phyloP scores from a whole-genome alignment of 2,888 invertebrate species.

The Ecdyonurus torrentis region DNA sequence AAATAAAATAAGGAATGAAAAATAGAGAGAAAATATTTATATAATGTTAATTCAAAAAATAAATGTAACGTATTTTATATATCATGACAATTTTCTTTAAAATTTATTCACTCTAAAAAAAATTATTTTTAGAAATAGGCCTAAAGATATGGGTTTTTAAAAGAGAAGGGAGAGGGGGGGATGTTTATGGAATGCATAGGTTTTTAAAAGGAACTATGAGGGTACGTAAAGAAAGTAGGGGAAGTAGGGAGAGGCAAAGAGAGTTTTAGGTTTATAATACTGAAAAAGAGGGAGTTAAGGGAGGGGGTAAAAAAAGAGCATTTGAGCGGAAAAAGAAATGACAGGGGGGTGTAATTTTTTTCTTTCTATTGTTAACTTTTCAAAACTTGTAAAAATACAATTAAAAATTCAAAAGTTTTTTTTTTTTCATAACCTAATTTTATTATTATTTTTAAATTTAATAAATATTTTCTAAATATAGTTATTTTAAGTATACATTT shows the following conservation, averaged over 20 bases:
- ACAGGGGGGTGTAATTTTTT: not conserved
- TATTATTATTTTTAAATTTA: not conserved
- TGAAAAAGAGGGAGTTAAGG: not conserved
- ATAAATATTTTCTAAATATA: not conserved
- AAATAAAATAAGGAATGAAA: too few relatives aligned
- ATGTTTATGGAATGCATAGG: not conserved
- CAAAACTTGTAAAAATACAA: not conserved
- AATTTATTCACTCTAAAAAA: too few relatives aligned
- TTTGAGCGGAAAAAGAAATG: not conserved
- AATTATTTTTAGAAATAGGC: too few relatives aligned
- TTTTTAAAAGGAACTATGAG: not conserved
- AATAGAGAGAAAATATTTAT: too few relatives aligned
- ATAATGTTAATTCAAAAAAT: too few relatives aligned
- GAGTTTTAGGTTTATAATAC: not conserved
- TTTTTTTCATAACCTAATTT: not conserved
- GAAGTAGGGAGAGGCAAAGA: not conserved
- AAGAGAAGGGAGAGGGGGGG: not conserved
- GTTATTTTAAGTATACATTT: not conserved
- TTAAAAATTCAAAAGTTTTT: not conserved
- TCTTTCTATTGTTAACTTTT: not conserved
- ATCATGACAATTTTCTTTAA: too few relatives aligned
- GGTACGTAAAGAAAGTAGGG: too few relatives aligned
- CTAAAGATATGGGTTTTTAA: too few relatives aligned
- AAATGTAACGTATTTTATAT: too few relatives aligned
- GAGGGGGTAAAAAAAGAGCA: not conserved